A percentile compares a stretch with the other conserved stretches of the same genome.
phyloP scores from a whole-genome alignment of 2,113 vertebrate genomes.

The Girardinichthys multiradiatus region DNA sequence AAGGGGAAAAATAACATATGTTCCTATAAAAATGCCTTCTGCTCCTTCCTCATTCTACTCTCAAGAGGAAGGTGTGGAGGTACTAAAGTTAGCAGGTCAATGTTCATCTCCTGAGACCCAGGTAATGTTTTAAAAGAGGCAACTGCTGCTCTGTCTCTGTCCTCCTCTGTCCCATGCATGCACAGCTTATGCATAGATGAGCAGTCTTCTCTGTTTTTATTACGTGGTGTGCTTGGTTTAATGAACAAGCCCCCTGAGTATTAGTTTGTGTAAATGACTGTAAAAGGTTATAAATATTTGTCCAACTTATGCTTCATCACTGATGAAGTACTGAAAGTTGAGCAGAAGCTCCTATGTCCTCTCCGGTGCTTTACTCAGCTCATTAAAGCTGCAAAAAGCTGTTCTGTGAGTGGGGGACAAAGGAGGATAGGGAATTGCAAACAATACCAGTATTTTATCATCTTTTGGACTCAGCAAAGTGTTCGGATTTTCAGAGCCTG shows the following conservation, averaged over 20 bases:
- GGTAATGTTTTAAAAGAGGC: slow-evolving; percentile 79
- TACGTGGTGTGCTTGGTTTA: slow-evolving; percentile 35
- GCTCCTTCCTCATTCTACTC: slow-evolving; percentile 68
- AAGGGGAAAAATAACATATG: slow-evolving; percentile 78
- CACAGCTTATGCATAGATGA: slow-evolving; percentile 29
- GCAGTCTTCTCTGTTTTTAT: slow-evolving; percentile 36
- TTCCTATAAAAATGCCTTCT: slow-evolving; percentile 79
- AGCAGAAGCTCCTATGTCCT: slow-evolving; percentile 45
- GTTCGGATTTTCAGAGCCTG: slow-evolving; percentile 38
- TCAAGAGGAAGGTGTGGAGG: slow-evolving; percentile 66
- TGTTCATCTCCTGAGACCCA: slow-evolving; percentile 63
- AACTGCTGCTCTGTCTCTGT: slow-evolving; percentile 52
- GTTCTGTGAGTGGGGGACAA: slow-evolving; percentile 39
- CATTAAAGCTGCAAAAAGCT: slow-evolving; percentile 71
- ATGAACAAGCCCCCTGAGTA: slow-evolving; percentile 38
- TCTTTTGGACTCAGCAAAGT: slow-evolving; percentile 63
- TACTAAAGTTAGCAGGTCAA: slow-evolving; percentile 74
- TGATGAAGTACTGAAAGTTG: slow-evolving; percentile 68
- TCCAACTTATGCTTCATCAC: slow-evolving; percentile 61
- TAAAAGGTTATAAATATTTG: slow-evolving; percentile 69
- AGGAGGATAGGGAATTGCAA: slow-evolving; percentile 58
- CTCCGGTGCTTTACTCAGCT: slow-evolving; percentile 69
- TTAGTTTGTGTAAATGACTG: slow-evolving; percentile 49
- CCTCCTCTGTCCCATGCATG: slow-evolving; percentile 40
- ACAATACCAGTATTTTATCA: slow-evolving; percentile 75